Evolutionary conservation across 2,888 invertebrate species (phyloP).

Genomic region (Amphipyra tragopoginis): DNA sequence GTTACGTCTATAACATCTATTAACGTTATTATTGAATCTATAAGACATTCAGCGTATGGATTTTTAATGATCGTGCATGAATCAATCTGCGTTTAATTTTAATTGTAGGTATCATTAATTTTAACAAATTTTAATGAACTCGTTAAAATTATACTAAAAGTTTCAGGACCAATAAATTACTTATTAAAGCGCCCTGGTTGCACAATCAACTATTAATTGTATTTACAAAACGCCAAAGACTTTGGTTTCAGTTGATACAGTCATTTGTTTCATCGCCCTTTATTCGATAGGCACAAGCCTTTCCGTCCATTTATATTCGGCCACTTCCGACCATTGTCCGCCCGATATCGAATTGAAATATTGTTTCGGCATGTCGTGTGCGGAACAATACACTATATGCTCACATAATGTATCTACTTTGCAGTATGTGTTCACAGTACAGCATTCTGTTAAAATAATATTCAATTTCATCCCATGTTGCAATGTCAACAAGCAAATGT

Average conservation of each 20-base stretch:
- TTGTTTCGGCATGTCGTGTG: slow-evolving; percentile 82
- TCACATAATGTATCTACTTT: slow-evolving; percentile 61
- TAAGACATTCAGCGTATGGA: too few relatives aligned
- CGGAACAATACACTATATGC: slow-evolving; percentile 72
- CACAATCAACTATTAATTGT: slow-evolving; percentile 38
- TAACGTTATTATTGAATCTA: too few relatives aligned
- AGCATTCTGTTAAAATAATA: slow-evolving; percentile 67
- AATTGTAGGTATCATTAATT: too few relatives aligned
- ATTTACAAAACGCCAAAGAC: slow-evolving; percentile 49
- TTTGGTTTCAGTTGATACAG: slow-evolving; percentile 62
- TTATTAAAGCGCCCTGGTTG: slow-evolving; percentile 2
- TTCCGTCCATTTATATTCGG: slow-evolving; percentile 88
- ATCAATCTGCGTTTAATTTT: background rate
- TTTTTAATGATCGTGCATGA: background rate
- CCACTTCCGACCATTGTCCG: slow-evolving; percentile 86
- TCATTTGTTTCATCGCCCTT: slow-evolving; percentile 75
- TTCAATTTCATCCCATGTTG: slow-evolving; percentile 61
- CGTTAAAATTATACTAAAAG: slow-evolving; percentile 8
- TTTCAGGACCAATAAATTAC: background rate
- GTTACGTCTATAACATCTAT: too few relatives aligned
- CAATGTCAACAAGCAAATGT: slow-evolving; percentile 70
- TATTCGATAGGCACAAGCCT: slow-evolving; percentile 83
- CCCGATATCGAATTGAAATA: slow-evolving; percentile 88
- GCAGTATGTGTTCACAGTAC: slow-evolving; percentile 49
- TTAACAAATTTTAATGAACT: background rate